A percentile compares a stretch with the other conserved stretches of the same genome.
Evolutionary conservation across 2,888 invertebrate species (phyloP).

Genomic region (Steinernema carpocapsae): DNA sequence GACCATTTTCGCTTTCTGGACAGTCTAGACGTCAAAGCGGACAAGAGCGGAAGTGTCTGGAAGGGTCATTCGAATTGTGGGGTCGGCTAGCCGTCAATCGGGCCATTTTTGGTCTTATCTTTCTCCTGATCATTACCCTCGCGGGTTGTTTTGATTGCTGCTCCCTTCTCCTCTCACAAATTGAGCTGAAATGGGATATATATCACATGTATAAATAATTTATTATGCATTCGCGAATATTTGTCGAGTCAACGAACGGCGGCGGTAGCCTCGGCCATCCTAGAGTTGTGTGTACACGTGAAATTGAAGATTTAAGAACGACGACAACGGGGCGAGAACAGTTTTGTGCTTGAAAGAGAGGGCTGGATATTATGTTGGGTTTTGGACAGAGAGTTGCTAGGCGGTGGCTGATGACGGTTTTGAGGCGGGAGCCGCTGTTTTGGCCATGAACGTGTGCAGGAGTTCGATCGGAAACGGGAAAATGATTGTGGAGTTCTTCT

Average conservation of each 20-base stretch:
- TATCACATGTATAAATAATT: background rate
- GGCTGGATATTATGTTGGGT: background rate
- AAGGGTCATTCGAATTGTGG: too few species aligned
- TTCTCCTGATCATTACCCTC: too few species aligned
- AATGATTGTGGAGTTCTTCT: conserved; percentile 65
- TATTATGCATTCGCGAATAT: background rate
- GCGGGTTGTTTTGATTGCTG: too few species aligned
- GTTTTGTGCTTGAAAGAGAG: background rate
- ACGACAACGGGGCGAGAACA: background rate
- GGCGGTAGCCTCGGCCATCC: background rate
- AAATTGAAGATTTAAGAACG: background rate
- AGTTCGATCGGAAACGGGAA: conserved; percentile 67
- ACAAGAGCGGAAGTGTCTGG: too few species aligned
- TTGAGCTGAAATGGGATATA: too few species aligned
- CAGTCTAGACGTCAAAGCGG: too few species aligned
- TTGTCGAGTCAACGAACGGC: background rate
- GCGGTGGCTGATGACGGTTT: background rate
- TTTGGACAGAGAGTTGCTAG: too few species aligned
- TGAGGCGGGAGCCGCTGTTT: background rate
- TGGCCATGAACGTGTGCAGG: conserved; percentile 67
- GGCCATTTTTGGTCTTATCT: too few species aligned
- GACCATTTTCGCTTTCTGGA: too few species aligned
- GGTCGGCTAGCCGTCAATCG: too few species aligned
- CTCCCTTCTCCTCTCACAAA: too few species aligned
- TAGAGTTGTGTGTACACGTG: background rate